These are phyloP conservation scores for Brachypalpus laphriformis DNA, from an alignment of 2,888 invertebrate genomes.

Conservation along the genomic window DNA sequence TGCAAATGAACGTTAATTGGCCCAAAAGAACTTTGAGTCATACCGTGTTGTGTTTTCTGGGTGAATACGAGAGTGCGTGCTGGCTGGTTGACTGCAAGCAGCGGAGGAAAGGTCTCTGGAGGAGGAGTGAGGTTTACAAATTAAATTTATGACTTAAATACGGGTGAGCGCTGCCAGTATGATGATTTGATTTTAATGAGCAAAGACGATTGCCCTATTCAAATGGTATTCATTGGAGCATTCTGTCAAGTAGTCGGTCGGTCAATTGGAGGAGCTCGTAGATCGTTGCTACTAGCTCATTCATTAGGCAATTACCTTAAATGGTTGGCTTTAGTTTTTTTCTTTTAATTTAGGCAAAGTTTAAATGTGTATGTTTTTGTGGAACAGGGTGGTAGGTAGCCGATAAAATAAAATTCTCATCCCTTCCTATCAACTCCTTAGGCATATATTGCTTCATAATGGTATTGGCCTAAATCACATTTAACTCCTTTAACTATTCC, in stretches of 20 bases:
- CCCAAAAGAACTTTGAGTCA: constrained; percentile 1
- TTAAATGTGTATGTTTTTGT: background rate
- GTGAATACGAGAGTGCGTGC: background rate
- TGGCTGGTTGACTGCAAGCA: background rate
- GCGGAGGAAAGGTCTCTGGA: background rate
- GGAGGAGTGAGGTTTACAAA: background rate
- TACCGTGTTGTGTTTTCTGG: background rate
- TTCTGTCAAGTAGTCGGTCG: background rate
- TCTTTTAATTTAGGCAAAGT: background rate
- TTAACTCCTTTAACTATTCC: too few species aligned
- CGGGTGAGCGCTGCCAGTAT: constrained; percentile 8
- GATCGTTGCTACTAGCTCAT: background rate
- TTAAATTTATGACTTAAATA: constrained; percentile 55
- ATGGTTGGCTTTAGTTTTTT: background rate
- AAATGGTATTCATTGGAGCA: constrained; percentile 26
- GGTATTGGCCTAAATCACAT: too few species aligned
- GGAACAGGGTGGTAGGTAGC: background rate
- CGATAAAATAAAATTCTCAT: too few species aligned
- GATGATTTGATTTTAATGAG: constrained; percentile 68
- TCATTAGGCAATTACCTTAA: constrained; percentile 27
- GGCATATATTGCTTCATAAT: too few species aligned
- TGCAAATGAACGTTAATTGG: constrained; percentile 15
- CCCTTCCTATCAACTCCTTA: too few species aligned
- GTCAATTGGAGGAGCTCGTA: background rate
- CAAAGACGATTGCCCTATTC: constrained; percentile 36